Conservation (phyloP, 64 coral and sea anemone species). For the Porites lutea region DNA sequence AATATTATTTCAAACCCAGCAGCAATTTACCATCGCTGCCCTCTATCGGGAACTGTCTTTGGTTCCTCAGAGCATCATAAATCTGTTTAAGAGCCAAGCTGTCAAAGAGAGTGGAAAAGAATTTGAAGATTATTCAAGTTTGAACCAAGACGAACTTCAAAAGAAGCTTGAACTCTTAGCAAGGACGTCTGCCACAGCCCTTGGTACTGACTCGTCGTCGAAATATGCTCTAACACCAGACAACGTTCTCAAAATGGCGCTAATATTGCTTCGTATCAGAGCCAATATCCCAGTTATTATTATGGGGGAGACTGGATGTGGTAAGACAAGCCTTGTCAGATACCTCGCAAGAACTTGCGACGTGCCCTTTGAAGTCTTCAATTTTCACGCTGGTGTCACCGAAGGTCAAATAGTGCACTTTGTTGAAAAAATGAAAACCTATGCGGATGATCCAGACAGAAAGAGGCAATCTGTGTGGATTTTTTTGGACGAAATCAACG, state of each 20-base stretch:
- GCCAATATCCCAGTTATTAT: slow-evolving; percentile 81
- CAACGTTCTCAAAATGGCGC: slow-evolving; percentile 90
- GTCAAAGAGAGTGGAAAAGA: neutral
- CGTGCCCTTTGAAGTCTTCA: slow-evolving; percentile 55
- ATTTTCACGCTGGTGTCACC: slow-evolving; percentile 67
- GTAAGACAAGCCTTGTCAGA: slow-evolving; percentile 72
- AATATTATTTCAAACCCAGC: slow-evolving; percentile 68
- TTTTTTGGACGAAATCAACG: slow-evolving; percentile 90
- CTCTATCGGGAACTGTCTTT: slow-evolving; percentile 55
- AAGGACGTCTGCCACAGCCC: neutral
- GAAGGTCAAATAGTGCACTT: slow-evolving; percentile 55
- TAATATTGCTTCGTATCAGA: slow-evolving; percentile 86
- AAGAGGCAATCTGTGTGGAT: slow-evolving; percentile 52
- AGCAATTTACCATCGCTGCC: slow-evolving; percentile 65
- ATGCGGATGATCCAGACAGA: neutral
- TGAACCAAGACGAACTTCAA: slow-evolving; percentile 61
- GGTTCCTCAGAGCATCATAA: slow-evolving; percentile 57
- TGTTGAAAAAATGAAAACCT: slow-evolving; percentile 5
- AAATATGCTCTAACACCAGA: slow-evolving; percentile 93
- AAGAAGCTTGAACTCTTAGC: slow-evolving; percentile 47
- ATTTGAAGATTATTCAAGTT: slow-evolving; percentile 28
- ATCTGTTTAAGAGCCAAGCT: slow-evolving; percentile 74
- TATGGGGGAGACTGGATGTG: slow-evolving; percentile 88
- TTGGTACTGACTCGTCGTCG: neutral
- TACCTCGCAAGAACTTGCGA: slow-evolving; percentile 74